Conservation (phyloP, 2,888 invertebrate species). For the Saturnia pavonia region DNA sequence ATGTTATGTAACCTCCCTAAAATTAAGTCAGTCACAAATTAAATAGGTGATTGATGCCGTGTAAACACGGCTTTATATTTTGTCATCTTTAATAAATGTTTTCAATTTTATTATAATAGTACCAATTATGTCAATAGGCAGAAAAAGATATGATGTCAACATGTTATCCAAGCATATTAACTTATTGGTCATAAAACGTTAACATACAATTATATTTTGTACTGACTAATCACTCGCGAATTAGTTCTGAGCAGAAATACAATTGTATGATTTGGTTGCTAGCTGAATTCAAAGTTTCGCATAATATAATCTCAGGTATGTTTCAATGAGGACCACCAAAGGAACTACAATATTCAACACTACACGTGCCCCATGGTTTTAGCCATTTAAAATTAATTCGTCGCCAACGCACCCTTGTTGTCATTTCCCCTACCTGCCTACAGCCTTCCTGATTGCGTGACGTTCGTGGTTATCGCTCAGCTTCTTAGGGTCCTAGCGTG, state of each 20-base stretch:
- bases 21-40: too few relatives aligned
- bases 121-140: background rate
- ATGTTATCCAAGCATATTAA: background rate
- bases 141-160: constrained; percentile 7
- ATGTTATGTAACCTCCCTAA: too few relatives aligned
- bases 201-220: background rate
- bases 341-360: background rate
- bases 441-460: too few relatives aligned
- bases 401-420: too few relatives aligned
- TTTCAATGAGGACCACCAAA: background rate
- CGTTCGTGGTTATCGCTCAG: too few relatives aligned
- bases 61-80: background rate
- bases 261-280: background rate
- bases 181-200: background rate
- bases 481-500: too few relatives aligned
- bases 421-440: too few relatives aligned
- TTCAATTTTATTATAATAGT: background rate
- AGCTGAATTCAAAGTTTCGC: background rate
- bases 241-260: background rate
- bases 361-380: background rate
- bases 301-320: background rate
- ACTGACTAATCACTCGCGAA: background rate
- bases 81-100: background rate
- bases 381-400: too few relatives aligned
- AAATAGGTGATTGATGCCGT: background rate